Base-by-base conservation (phyloP, 2,113 vertebrate genomes). In the Pyxicephalus adspersus region DNA sequence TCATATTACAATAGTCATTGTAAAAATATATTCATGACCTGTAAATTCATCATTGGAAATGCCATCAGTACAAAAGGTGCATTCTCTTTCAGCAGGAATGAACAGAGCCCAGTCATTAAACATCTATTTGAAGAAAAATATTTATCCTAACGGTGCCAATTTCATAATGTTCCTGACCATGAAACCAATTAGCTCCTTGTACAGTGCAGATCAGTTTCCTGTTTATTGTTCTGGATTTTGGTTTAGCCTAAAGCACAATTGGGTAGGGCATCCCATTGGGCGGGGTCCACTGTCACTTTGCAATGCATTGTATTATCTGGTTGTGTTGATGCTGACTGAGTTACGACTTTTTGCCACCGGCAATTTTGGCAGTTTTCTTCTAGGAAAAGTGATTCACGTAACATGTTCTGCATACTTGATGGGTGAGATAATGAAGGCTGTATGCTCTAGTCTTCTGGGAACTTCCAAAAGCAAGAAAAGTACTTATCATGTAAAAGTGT, bases 311-410 rank as follows among this genome's bases (percentile, higher is more conserved):
- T 52, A 20, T 54, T 19, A 20, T 54, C 38, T 25, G 22, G 45
- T 18, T n/a, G 4, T 5, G 20, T 26, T 45, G 17, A 31, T 28
- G n/a, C 54, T 55, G 68, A 26, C 54, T 55, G 68, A 72, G 25
- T 29, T 71, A 52, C 28, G 67, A 22, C 31, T 68, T 68, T 13
- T 70, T 17, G 50, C 50, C 54, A 55, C 68, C 3, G 26, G 25
- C 68, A 72, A 54, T 22, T 72, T 50, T 72, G 68, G 68, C 29
- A 29, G 28, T 18, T 26, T 72, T 72, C 25, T 70, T 64, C 51
- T 26, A 28, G 28, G 17, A 18, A 72, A 72, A 72, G 51, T 29
- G 51, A 72, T 31, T 72, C 20, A 18, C 31, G 18, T 26, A 26
- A 15, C 23, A 72, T 72, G 68, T 55, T 72, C 55, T 28, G 8